Conservation (phyloP, 2,797 vertebrate species). For the Dendrocincla tyrannina region DNA sequence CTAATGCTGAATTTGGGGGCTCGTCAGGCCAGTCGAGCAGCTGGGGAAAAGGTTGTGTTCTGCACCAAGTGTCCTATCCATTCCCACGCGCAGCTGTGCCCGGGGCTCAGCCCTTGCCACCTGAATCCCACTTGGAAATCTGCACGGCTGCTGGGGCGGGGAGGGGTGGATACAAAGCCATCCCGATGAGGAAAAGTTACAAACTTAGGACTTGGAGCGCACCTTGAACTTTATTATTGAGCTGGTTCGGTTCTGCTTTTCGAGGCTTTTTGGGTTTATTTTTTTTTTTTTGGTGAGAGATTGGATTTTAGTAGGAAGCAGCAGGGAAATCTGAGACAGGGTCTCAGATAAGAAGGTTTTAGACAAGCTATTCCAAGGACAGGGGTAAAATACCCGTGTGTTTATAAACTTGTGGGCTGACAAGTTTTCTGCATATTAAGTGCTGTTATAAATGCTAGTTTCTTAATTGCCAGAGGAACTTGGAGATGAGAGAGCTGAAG, state of each 20-base stretch:
- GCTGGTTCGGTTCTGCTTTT: fast-evolving
- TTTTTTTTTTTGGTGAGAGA: background rate
- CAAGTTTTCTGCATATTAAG: background rate
- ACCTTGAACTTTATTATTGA: fast-evolving
- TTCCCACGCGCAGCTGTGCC: no score
- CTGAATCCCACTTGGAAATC: no score
- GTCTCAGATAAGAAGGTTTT: background rate
- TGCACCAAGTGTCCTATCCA: no score
- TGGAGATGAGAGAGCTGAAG: background rate
- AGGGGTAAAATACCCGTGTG: fast-evolving
- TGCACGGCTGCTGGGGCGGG: no score
- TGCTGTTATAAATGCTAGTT: background rate
- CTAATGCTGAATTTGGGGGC: no score
- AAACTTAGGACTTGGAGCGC: background rate
- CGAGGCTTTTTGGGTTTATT: fast-evolving
- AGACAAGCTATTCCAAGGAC: background rate
- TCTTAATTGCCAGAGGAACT: background rate
- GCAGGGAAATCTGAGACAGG: background rate
- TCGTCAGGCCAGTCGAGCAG: no score
- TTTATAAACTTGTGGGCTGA: background rate
- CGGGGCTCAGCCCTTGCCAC: no score
- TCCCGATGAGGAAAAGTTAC: background rate
- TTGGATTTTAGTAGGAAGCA: background rate
- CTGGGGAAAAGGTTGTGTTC: no score
- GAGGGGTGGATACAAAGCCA: background rate